A percentile compares a stretch with the other conserved stretches of the same genome.
Evolutionary conservation across 2,888 invertebrate species (phyloP).

Genomic region (Drosophila tanythrix): DNA sequence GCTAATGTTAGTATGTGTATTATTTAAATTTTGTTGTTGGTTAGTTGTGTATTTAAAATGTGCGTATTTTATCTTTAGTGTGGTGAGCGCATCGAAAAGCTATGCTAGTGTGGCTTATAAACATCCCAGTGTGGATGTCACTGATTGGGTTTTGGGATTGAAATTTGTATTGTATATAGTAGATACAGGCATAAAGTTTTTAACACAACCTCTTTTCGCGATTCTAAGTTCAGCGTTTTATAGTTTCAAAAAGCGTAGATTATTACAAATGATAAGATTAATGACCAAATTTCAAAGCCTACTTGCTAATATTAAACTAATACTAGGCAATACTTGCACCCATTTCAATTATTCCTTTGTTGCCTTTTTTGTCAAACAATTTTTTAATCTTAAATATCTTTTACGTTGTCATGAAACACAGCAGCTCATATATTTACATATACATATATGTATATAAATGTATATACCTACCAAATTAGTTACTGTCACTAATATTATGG

Average conservation of each 20-base stretch:
- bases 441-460: conserved; percentile 37
- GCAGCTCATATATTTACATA: conserved; percentile 75
- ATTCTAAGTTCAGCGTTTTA: conserved; percentile 56
- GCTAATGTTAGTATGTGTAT: conserved; percentile 50
- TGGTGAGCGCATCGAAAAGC: conserved; percentile 43
- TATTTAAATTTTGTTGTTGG: conserved; percentile 27
- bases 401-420: conserved; percentile 82
- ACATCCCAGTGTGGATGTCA: conserved; percentile 32
- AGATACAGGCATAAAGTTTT: conserved; percentile 70
- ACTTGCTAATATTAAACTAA: conserved; percentile 45
- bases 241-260: conserved; percentile 46
- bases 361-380: conserved; percentile 37
- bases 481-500: conserved; percentile 47
- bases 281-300: conserved; percentile 35
- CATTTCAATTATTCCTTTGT: conserved; percentile 19
- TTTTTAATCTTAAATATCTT: conserved; percentile 47
- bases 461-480: conserved; percentile 51
- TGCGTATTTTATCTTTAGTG: conserved; percentile 42
- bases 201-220: conserved; percentile 70
- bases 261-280: conserved; percentile 29
- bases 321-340: conserved; percentile 35
- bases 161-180: conserved; percentile 43
- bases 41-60: conserved; percentile 53
- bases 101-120: conserved; percentile 45
- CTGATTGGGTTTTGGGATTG: conserved; percentile 35